Evolutionary conservation across 2,888 invertebrate species (phyloP).

Genomic region (Chamaedrilus cognettii): DNA sequence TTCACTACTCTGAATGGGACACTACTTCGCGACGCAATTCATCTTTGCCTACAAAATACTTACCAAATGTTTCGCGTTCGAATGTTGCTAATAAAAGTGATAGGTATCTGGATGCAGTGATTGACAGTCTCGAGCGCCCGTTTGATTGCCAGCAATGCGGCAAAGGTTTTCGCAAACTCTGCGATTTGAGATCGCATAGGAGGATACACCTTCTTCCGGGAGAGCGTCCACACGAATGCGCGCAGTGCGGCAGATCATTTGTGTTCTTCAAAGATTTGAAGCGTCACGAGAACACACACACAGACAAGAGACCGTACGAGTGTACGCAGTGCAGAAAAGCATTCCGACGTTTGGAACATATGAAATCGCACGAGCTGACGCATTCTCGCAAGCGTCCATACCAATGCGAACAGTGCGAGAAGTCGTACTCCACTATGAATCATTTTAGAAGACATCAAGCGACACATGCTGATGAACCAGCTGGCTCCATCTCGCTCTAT

Average conservation of each 20-base stretch:
- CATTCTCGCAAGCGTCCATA: conserved; percentile 5
- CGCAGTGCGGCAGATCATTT: not conserved
- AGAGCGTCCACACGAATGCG: not conserved
- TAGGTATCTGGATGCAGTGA: too few species aligned
- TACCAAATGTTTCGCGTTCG: too few species aligned
- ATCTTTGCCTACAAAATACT: too few species aligned
- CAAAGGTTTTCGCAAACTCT: not conserved
- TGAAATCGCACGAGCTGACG: not conserved
- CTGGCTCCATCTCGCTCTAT: too few species aligned
- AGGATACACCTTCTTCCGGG: conserved; percentile 1
- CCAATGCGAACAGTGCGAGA: conserved; percentile 7
- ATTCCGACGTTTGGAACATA: not conserved
- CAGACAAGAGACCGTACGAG: conserved; percentile 1
- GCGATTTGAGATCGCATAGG: conserved; percentile 4
- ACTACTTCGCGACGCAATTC: too few species aligned
- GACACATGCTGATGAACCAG: too few species aligned
- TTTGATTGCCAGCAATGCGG: conserved; percentile 3
- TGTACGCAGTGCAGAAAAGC: not conserved
- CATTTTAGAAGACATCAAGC: too few species aligned
- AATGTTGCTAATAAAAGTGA: too few species aligned
- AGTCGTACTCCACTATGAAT: not conserved
- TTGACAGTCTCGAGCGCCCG: too few species aligned
- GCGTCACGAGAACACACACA: conserved; percentile 9
- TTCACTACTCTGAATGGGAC: too few species aligned
- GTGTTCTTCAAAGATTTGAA: not conserved